phyloP scores from a whole-genome alignment of 2,113 vertebrate species.

The Pongo abelii region DNA sequence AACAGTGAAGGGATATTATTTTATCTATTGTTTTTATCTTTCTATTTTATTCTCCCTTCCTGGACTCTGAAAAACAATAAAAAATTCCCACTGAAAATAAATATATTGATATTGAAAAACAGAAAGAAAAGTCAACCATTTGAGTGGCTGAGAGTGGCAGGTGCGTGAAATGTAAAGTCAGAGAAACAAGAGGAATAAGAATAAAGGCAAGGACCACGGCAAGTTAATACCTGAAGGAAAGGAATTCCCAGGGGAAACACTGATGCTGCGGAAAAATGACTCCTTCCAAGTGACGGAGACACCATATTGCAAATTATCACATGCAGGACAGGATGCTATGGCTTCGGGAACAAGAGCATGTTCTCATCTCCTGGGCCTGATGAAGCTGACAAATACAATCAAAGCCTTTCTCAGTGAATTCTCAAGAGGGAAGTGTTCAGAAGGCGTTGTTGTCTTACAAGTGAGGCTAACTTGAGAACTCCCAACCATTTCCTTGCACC shows the following conservation, averaged over 20 bases:
- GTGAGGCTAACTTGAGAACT: background rate
- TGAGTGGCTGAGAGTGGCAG: background rate
- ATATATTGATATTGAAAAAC: background rate
- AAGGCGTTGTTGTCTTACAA: background rate
- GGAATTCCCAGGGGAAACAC: background rate
- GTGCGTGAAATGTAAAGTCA: background rate
- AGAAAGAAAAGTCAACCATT: background rate
- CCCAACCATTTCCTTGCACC: background rate
- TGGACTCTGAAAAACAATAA: background rate
- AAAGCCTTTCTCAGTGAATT: slow-evolving; percentile 28
- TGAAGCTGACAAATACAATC: slow-evolving; percentile 60
- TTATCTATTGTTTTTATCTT: slow-evolving; percentile 40
- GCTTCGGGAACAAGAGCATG: background rate
- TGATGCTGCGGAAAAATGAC: background rate
- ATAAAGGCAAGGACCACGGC: background rate
- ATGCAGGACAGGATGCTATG: background rate
- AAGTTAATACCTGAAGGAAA: background rate
- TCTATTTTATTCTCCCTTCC: background rate
- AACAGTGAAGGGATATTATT: slow-evolving; percentile 6
- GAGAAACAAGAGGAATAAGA: rapidly evolving
- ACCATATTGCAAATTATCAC: background rate
- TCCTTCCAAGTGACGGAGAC: background rate
- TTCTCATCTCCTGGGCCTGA: slow-evolving; percentile 49
- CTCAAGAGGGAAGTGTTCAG: background rate
- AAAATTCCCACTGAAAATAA: background rate